Evolutionary conservation across 2,797 vertebrate genomes (phyloP).

Genomic region (Hirundo rustica): DNA sequence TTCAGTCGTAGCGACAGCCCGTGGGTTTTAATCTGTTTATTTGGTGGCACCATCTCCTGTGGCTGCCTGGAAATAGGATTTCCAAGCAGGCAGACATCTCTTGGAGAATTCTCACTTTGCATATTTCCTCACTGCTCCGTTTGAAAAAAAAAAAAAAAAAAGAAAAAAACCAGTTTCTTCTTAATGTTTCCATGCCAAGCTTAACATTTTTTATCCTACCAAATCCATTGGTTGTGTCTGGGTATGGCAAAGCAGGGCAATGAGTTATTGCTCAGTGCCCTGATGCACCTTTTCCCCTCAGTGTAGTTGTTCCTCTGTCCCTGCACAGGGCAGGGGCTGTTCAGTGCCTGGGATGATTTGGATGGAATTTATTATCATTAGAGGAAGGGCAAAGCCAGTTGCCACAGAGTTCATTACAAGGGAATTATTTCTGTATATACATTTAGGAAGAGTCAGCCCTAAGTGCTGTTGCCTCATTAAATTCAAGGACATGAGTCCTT

Average conservation of each 20-base stretch:
- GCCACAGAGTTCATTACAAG: background rate
- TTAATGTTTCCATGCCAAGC: background rate
- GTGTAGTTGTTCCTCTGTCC: background rate
- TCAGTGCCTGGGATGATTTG: background rate
- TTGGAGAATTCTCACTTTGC: background rate
- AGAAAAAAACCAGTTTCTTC: background rate
- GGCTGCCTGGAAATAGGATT: background rate
- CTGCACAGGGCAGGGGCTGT: background rate
- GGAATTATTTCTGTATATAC: constrained; percentile 36
- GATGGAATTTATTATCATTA: constrained; percentile 35
- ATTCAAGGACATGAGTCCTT: background rate
- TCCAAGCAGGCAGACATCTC: background rate
- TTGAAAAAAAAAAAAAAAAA: background rate
- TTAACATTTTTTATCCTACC: background rate
- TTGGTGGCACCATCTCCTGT: background rate
- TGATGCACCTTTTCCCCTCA: background rate
- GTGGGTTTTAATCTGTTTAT: background rate
- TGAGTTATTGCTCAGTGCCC: background rate
- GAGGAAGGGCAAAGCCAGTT: constrained; percentile 1
- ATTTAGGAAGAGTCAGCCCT: constrained; percentile 10
- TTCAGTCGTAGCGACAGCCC: background rate
- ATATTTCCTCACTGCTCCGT: background rate
- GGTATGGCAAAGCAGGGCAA: background rate
- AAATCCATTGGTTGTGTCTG: accelerated
- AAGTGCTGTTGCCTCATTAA: constrained; percentile 19